Evolutionary conservation across 2,888 invertebrate genomes (phyloP), one percentile per base, ranked within the genome.

Genomic region (Sycophila texana): DNA sequence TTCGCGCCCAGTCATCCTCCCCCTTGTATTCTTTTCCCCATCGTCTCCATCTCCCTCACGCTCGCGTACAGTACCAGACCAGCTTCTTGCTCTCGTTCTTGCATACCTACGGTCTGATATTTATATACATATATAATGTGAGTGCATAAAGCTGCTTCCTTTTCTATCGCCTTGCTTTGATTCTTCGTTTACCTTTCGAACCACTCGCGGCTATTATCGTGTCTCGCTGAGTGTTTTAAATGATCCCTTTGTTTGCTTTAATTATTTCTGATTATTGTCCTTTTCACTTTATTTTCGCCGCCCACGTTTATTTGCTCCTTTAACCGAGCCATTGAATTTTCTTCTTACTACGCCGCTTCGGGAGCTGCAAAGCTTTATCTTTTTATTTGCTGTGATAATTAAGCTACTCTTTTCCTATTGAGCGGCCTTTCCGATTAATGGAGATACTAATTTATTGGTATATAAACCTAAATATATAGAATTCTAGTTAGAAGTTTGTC

Each of bases 241-340:
- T 73, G 53, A 39, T 26, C 30, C 30, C 61, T 63, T 73, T 73
- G 73, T 73, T 73, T 78, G 73, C 73, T 78, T 73, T 67, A 65
- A 67, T 67, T 73, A 58, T 73, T 67, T 61, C 67, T 39, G 22
- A 47, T 55, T 73, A 47, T 22, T 61, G 13, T 51, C 16, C 39
- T 66, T 61, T 60, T 72, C 30, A 3, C 47, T 66, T 51, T 53
- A 66, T 39, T 66, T 66, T 18, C 61, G 30, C 4, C 51, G 16
- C 16, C 30, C n/a, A n/a, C 12, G 22, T 68, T 76, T 68, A 61
- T 70, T 76, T 22, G 53, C 26, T 75, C 60, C 26, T 30, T 53
- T 53, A 66, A 16, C 68, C 26, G 22, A 26, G 22, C 58, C 22
- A 65, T 77, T 51, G 26, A 2, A 2, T 18, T 47, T 74, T 7